Evolutionary conservation across 2,797 vertebrate genomes (phyloP), one percentile per base, ranked within the genome.

Genomic region (Pseudochromis fuscus): DNA sequence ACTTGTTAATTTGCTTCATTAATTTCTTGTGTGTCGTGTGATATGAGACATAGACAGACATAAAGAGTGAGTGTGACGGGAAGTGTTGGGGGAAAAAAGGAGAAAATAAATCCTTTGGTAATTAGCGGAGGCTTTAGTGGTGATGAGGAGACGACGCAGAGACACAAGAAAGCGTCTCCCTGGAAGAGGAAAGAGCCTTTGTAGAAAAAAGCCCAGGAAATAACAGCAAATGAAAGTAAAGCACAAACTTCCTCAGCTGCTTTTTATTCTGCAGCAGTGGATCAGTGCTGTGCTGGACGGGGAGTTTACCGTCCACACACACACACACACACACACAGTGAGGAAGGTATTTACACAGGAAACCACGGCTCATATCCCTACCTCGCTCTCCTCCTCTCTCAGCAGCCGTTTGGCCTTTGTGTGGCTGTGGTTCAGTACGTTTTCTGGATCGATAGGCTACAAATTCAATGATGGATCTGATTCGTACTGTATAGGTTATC

Each of bases 391-490:
- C 5, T 67, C 78, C 67, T 57, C 53, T 79, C 63, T 37, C 63
- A 73, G 59, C 53, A 77, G 69, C 56, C 60, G n/a, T 59, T 79
- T 79, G 77, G 66, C 71, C 77, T 77, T 53, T 77, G 67, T 72
- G 86, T 62, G 84, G 83, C 67, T 79, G 73, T 16, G 60, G 70
- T 84, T 81, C 84, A 76, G 31, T 46, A 64, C 13, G 7, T 75
- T 87, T 69, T 76, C 42, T 82, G 72, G 77, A 88, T 91, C 78
- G 35, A 89, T 90, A 72, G 60, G 57, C 23, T 58, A 86, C 75
- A 89, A 82, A 87, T 82, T 72, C 83, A 85, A 45, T 84, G 75
- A 82, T 83, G 77, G 67, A 79, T 86, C 70, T 85, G 71, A 87
- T 82, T 80, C 4, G 25, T 63, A 66, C 66, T 65, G 73, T 71